Base-by-base conservation (phyloP, 2,888 invertebrate genomes). In the Agriopis aurantiaria region DNA sequence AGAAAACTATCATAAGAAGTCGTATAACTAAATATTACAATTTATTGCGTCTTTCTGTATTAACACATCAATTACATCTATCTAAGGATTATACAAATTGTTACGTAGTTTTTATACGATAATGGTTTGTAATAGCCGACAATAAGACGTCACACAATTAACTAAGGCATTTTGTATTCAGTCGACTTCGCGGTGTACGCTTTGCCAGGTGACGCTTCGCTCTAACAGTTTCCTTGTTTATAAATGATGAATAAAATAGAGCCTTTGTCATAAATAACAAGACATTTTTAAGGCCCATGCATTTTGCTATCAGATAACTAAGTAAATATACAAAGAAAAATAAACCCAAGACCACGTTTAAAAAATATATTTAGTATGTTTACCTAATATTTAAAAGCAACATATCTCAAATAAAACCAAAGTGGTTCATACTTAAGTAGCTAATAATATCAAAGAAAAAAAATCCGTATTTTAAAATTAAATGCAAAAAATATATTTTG, bases 221-320 rank as follows among this genome's bases (percentile, higher is more conserved):
- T 53, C 23, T 46, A 65, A 65, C 58, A 62, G 71, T 72, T 75
- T 75, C 76, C 76, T 73, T 73, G 69, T 76, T 73, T 69, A 64
- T 53, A 68, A 65, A 33, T 33, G 65, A 68, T 61, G 65, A 70
- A 48, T 70, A 53, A 43, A 48, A 62, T 57, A 40, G 11, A 55
- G 33, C 49, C 56, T 64, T 62, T 46, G 52, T 53, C 17, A 58
- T 63, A 58, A 40, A 57, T 43, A 49, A 11, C 3, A 33, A 12
- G 7, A 40, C 9, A 10, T 17, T 17, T 7, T 23, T 51, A 23
- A 51, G 3, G 23, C 10, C 17, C 9, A 17, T 33, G 33, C 33
- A 33, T 33, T 5, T 33, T 33, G 33, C 33, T 3, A 5, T 43
- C 43, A 43, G 43, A 43, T 43, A 9, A 8, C 43, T 9, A 43